A percentile compares a stretch with the other conserved stretches of the same genome.
Evolutionary conservation across 2,797 vertebrate genomes (phyloP).

Genomic region (Falco concolor): DNA sequence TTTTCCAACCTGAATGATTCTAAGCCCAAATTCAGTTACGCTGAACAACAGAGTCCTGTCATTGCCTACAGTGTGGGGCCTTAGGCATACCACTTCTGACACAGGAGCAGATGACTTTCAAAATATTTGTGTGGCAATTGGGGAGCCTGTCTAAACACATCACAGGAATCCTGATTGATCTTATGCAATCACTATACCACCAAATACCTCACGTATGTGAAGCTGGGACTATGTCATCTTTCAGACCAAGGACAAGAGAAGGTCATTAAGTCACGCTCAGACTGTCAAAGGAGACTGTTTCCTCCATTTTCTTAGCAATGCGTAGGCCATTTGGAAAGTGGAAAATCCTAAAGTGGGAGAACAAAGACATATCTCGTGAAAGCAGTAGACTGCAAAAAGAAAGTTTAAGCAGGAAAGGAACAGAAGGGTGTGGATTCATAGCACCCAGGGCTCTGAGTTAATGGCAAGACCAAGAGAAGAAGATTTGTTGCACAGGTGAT

Average conservation of each 20-base stretch:
- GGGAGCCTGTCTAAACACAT: conserved; percentile 51
- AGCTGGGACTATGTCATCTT: neutral
- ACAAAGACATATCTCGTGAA: neutral
- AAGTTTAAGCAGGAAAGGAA: neutral
- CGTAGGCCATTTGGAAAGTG: neutral
- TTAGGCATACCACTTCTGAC: conserved; percentile 26
- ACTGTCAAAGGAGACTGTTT: neutral
- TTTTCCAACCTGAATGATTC: too few relatives aligned
- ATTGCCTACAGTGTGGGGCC: conserved; percentile 25
- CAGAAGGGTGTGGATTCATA: neutral
- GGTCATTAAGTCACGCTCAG: conserved; percentile 3
- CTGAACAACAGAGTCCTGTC: conserved; percentile 46
- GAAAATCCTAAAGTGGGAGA: neutral
- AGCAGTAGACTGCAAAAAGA: neutral
- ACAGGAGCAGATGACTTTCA: conserved; percentile 29
- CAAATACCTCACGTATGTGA: neutral
- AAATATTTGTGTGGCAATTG: conserved; percentile 46
- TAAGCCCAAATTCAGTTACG: conserved; percentile 1
- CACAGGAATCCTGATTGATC: conserved; percentile 29
- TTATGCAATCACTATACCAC: conserved; percentile 22
- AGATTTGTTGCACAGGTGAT: neutral
- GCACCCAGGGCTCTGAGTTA: neutral
- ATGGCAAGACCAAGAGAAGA: neutral
- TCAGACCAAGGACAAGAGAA: conserved; percentile 24
- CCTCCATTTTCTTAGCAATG: neutral